phyloP scores from a whole-genome alignment of 2,888 invertebrate genomes.

The Erannis defoliaria region DNA sequence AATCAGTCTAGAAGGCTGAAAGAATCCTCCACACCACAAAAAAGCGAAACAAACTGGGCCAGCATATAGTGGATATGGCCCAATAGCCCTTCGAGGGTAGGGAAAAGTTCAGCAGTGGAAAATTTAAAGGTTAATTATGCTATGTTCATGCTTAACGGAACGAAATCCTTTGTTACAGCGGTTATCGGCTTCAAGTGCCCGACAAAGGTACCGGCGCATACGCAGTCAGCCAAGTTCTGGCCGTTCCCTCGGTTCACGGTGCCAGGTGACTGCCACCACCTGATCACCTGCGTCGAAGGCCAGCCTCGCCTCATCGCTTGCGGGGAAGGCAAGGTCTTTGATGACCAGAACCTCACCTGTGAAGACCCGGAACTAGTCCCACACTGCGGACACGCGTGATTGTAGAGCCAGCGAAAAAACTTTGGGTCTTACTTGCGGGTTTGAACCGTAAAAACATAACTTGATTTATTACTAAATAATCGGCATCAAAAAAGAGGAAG shows the following conservation, averaged over 20 bases:
- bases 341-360: slow-evolving; percentile 93
- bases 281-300: slow-evolving; percentile 97
- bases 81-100: no score
- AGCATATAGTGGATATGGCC: no score
- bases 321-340: slow-evolving; percentile 95
- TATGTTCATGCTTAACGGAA: background rate
- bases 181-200: slow-evolving; percentile 97
- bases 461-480: background rate
- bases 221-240: slow-evolving; percentile 95
- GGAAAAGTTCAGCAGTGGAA: no score
- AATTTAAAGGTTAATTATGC: no score
- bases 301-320: slow-evolving; percentile 95
- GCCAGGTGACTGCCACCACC: slow-evolving; percentile 93
- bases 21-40: no score
- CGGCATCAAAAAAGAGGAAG: background rate
- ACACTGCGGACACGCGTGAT: slow-evolving; percentile 79
- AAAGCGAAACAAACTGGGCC: no score
- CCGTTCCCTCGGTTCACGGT: slow-evolving; percentile 97
- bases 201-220: slow-evolving; percentile 92
- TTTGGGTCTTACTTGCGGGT: slow-evolving; percentile 18
- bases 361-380: slow-evolving; percentile 90
- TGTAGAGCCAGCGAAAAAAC: slow-evolving; percentile 6
- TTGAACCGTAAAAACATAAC: background rate
- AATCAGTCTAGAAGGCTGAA: no score
- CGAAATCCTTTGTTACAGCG: slow-evolving; percentile 81